phyloP scores from a whole-genome alignment of 1,140 invertebrate genomes.

The Drosophila melanica region DNA sequence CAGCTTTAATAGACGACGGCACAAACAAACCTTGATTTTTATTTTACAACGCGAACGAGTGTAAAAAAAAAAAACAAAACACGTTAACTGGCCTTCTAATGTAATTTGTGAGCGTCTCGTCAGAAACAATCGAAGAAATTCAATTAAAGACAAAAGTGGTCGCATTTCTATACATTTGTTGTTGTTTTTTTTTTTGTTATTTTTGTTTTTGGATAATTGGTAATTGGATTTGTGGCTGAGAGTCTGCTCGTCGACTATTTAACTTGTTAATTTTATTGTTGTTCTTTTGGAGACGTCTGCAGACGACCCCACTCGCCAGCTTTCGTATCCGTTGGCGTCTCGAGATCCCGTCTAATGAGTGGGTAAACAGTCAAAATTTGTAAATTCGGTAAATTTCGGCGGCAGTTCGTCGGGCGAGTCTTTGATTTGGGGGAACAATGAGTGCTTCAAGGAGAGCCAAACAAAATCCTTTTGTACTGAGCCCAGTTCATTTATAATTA shows the following conservation, averaged over 20 bases:
- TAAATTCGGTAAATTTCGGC: constrained; percentile 31
- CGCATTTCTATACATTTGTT: not conserved
- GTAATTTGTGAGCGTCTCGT: constrained; percentile 29
- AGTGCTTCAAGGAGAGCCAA: constrained; percentile 28
- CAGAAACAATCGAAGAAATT: constrained; percentile 68
- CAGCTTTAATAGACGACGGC: no score
- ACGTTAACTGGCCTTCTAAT: constrained; percentile 15
- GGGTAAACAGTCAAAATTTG: constrained; percentile 66
- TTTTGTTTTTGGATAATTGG: constrained; percentile 37
- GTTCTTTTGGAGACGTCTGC: constrained; percentile 55
- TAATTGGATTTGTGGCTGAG: constrained; percentile 72
- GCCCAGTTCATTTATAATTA: constrained; percentile 80
- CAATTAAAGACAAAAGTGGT: constrained; percentile 54
- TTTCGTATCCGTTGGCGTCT: constrained; percentile 17
- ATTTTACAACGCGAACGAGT: not conserved
- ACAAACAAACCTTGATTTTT: no score
- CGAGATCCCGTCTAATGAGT: constrained; percentile 65
- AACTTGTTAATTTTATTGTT: constrained; percentile 80
- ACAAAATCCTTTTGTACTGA: constrained; percentile 70
- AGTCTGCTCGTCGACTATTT: constrained; percentile 69
- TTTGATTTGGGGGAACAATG: constrained; percentile 36
- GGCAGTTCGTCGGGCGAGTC: constrained; percentile 17
- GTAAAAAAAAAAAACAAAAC: constrained; percentile 4
- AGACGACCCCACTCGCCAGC: constrained; percentile 1
- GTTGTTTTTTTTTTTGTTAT: constrained; percentile 14